Percentiles rank a stretch among this genome's conserved stretches.
Conservation (phyloP, 1,140 invertebrate genomes). For the Apolygus lucorum region DNA sequence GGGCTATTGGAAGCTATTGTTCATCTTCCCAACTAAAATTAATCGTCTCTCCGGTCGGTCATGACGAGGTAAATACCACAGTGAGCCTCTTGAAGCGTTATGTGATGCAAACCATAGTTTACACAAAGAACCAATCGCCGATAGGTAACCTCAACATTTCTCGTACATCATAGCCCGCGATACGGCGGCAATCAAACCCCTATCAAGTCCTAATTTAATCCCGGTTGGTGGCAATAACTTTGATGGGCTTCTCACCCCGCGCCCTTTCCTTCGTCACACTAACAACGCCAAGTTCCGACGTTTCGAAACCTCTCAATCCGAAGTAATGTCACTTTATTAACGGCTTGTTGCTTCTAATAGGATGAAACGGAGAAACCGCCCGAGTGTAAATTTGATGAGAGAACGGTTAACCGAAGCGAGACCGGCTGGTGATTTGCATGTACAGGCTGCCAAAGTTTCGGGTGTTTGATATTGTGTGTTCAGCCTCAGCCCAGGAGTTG, state of each 20-base stretch:
- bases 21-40: too few species aligned
- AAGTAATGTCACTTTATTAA: neutral
- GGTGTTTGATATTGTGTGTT: neutral
- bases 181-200: neutral
- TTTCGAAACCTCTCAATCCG: neutral
- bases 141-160: too few species aligned
- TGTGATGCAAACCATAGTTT: too few species aligned
- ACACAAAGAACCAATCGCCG: too few species aligned
- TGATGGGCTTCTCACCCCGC: neutral
- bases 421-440: neutral
- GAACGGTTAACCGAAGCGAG: neutral
- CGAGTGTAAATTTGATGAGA: neutral
- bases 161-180: too few species aligned
- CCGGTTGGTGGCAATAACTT: neutral
- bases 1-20: too few species aligned
- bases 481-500: too few species aligned
- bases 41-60: too few species aligned
- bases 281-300: neutral
- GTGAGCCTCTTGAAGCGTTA: too few species aligned
- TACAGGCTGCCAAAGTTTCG: neutral
- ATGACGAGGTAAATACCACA: too few species aligned
- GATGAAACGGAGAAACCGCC: neutral
- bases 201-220: neutral
- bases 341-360: neutral
- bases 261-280: too few species aligned